Evolutionary conservation across 2,797 vertebrate genomes (phyloP), one percentile per base, ranked within the genome.

Genomic region (Galagoides demidoff): DNA sequence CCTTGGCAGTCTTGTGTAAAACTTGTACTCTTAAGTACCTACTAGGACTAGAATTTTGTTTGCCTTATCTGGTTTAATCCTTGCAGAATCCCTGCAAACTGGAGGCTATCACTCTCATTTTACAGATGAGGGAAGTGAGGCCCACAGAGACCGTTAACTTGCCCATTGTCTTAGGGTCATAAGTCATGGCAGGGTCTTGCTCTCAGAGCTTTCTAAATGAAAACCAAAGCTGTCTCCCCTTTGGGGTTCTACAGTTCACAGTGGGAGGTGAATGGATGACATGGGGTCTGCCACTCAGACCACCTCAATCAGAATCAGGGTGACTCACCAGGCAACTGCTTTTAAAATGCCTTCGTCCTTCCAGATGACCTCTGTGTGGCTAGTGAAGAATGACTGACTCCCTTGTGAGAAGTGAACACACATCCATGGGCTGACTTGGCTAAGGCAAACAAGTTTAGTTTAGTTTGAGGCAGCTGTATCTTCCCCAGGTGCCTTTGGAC

Each of bases 1-100:
- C 52, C 19, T 55, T 86, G 90, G 89, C 70, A 79, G 25, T 84
- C 94, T 84, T 84, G 29, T 85, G 79, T 92, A 83, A 74, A 90
- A 76, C 6, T 34, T 61, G 59, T 14, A 22, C 43, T 43, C 63
- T 22, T 39, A 63, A 49, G 45, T 6, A 49, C 27, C n/a, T 86
- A 7, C 16, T 29, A 52, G 59, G 43, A 20, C 68, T 59, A 83
- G 70, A 86, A 57, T n/a, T 81, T 85, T 92, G 64, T 71, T 52
- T 81, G n/a, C 5, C 9, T 22, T 55, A 89, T 70, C 22, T 76
- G 6, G 2, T 73, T 84, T 68, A 76, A 74, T 77, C 27, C 45
- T 92, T 37, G 52, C 2, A 31, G 49, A n/a, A 79, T 73, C 66
- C 55, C 78, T 90, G 59, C 14, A 78, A 85, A 66, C 43, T 31